Percentiles rank a stretch among this genome's conserved stretches.
Conservation (phyloP, 2,888 invertebrate genomes). For the Helicoverpa assulta region DNA sequence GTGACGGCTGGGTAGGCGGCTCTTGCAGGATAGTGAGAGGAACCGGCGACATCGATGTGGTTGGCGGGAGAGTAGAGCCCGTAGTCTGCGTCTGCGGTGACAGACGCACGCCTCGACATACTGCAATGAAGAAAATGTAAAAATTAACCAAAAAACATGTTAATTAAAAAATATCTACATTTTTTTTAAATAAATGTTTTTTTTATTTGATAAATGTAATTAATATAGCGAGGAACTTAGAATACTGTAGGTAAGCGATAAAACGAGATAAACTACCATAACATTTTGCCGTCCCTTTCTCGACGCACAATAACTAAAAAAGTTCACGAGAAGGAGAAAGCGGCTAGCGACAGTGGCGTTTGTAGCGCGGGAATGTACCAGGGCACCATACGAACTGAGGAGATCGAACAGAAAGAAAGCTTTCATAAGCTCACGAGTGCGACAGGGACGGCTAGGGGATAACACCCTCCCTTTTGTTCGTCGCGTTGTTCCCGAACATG, state of each 20-base stretch:
- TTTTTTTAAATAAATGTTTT: too few relatives aligned
- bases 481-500: conserved; percentile 63
- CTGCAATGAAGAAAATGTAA: conserved; percentile 62
- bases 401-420: conserved; percentile 73
- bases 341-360: conserved; percentile 89
- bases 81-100: conserved; percentile 62
- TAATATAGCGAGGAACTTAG: conserved; percentile 11
- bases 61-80: conserved; percentile 60
- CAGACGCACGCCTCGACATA: conserved; percentile 71
- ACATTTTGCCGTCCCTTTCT: conserved; percentile 66
- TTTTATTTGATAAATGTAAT: too few relatives aligned
- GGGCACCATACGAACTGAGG: conserved; percentile 71
- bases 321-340: conserved; percentile 85
- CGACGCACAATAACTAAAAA: conserved; percentile 68
- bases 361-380: conserved; percentile 88
- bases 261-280: conserved; percentile 57
- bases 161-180: too few relatives aligned
- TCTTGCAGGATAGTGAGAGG: conserved; percentile 72
- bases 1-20: conserved; percentile 65
- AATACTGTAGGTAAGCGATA: conserved; percentile 21
- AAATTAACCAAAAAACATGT: neutral
- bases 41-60: conserved; percentile 64
- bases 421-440: conserved; percentile 80
- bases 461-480: conserved; percentile 69
- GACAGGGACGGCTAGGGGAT: conserved; percentile 75